Conservation (phyloP, 2,888 invertebrate genomes). For the Rhogogaster chlorosoma region DNA sequence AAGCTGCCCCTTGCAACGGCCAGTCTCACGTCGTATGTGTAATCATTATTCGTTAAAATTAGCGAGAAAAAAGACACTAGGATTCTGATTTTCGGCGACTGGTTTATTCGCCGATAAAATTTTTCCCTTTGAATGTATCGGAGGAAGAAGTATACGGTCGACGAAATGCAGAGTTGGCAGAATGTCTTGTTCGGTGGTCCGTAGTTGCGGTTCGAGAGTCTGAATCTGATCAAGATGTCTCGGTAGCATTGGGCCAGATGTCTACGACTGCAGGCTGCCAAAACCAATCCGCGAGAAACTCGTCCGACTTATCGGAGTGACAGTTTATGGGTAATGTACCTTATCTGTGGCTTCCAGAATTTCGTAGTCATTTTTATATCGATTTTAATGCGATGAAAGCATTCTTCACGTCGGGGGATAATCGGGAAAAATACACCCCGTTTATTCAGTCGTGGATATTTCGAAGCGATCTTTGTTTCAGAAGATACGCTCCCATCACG, state of each 20-base stretch:
- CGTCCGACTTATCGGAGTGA: slow-evolving; percentile 29
- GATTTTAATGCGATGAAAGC: background rate
- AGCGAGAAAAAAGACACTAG: too few relatives aligned
- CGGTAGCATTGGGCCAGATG: slow-evolving; percentile 34
- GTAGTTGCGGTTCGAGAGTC: background rate
- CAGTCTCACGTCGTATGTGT: too few relatives aligned
- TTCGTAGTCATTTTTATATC: background rate
- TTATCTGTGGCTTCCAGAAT: background rate
- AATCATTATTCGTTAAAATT: too few relatives aligned
- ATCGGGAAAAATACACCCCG: too few relatives aligned
- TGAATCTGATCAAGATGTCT: slow-evolving; percentile 37
- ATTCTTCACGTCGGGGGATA: background rate
- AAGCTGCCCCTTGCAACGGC: too few relatives aligned
- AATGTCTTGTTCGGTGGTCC: slow-evolving; percentile 27
- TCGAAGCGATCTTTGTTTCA: too few relatives aligned
- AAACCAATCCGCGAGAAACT: slow-evolving; percentile 25
- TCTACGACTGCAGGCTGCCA: slow-evolving; percentile 17
- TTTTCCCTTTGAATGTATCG: background rate
- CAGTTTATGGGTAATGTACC: background rate
- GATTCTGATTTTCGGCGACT: background rate
- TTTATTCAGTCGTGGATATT: too few relatives aligned
- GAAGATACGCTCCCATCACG: too few relatives aligned
- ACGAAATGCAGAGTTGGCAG: slow-evolving; percentile 31
- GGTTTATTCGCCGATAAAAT: background rate
- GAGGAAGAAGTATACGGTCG: background rate